Percentiles rank a stretch among this genome's conserved stretches.
Conservation (phyloP, 2,888 invertebrate species). For the Caenorhabditis sp. region DNA sequence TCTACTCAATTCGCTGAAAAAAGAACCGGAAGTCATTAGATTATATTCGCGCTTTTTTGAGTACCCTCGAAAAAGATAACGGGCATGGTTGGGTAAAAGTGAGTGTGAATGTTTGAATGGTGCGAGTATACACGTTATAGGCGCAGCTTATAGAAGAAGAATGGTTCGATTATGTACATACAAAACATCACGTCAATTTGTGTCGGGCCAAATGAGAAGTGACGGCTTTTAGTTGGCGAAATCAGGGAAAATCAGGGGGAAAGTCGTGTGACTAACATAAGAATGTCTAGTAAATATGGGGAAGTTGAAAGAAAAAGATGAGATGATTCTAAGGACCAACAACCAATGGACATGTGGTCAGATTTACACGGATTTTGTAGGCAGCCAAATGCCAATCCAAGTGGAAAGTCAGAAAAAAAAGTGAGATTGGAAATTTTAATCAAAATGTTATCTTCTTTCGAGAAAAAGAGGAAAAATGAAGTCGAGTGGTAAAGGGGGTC, state of each 20-base stretch:
- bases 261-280: constrained; percentile 22
- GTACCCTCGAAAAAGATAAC: neutral
- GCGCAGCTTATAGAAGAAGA: constrained; percentile 31
- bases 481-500: too few species aligned
- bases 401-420: neutral
- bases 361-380: too few species aligned
- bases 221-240: constrained; percentile 34
- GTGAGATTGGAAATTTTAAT: neutral
- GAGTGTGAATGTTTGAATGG: neutral
- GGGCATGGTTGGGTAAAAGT: neutral
- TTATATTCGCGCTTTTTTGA: too few species aligned
- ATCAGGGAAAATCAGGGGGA: constrained; percentile 13
- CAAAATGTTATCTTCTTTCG: neutral
- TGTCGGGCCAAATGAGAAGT: constrained; percentile 41
- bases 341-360: constrained; percentile 40
- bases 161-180: constrained; percentile 45
- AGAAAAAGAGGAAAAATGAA: too few species aligned
- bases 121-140: constrained; percentile 28
- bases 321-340: constrained; percentile 23
- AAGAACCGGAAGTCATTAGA: constrained; percentile 17
- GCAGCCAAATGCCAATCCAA: too few species aligned
- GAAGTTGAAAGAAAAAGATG: constrained; percentile 31
- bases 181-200: constrained; percentile 44
- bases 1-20: constrained; percentile 28
- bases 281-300: constrained; percentile 38